Evolutionary conservation across 2,113 vertebrate genomes (phyloP).

Genomic region (Urocitellus parryii): DNA sequence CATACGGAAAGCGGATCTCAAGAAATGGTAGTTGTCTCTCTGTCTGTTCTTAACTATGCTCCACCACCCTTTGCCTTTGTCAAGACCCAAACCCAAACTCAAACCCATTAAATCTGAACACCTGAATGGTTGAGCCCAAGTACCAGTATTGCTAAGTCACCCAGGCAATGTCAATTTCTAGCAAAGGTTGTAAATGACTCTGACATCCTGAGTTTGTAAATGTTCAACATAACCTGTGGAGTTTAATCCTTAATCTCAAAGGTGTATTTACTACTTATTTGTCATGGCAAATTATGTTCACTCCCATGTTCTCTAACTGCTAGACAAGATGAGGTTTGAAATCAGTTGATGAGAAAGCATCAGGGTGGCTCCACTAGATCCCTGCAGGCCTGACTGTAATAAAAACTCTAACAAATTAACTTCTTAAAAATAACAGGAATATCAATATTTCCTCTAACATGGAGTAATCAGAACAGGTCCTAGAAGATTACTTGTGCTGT

Average conservation of each 20-base stretch:
- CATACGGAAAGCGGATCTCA: background rate
- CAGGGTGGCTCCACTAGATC: background rate
- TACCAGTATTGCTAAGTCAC: background rate
- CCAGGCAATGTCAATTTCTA: background rate
- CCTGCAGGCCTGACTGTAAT: background rate
- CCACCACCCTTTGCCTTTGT: background rate
- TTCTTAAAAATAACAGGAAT: slow-evolving; percentile 50
- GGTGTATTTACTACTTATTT: background rate
- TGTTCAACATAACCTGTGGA: slow-evolving; percentile 10
- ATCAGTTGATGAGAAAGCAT: slow-evolving; percentile 10
- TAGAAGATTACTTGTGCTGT: background rate
- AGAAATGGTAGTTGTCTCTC: background rate
- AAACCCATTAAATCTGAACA: background rate
- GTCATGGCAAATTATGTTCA: background rate
- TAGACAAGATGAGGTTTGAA: background rate
- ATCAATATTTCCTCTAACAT: slow-evolving; percentile 10
- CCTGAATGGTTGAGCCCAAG: background rate
- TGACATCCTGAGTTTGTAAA: slow-evolving; percentile 22
- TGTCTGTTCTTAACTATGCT: background rate
- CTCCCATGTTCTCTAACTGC: background rate
- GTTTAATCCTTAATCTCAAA: background rate
- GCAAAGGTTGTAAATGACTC: background rate
- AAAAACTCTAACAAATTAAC: slow-evolving; percentile 36
- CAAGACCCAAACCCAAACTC: background rate
- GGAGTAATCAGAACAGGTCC: background rate